Evolutionary conservation across 2,888 invertebrate genomes (phyloP), one percentile per base, ranked within the genome.

Genomic region (Ceratothoa steindachneri): DNA sequence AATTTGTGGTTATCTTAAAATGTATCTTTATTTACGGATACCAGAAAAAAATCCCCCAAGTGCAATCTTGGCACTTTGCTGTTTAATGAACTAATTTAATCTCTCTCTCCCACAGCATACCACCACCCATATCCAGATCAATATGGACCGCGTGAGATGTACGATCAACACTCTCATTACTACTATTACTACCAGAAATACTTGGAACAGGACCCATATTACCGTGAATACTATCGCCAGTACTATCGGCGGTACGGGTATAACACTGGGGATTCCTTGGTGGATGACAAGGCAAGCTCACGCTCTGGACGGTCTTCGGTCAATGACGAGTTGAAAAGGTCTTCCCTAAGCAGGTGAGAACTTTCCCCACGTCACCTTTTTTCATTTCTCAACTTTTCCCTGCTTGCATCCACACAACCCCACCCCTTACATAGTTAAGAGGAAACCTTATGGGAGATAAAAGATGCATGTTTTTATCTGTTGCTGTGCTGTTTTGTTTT

Each of bases 291-390:
- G 80, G 91, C 89, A 79, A 91, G 91, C 81, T 91, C 91, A 71
- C 92, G 92, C 86, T 93, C 93, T 22, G 93, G 93, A 66, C 88
- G 92, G 81, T 92, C 92, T 85, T 92, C 92, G 77, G 89, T 90
- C 81, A 90, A 90, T 83, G 91, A 90, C 60, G 78, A 78, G 31
- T 68, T 75, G 15, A 75, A 78, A 69, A 78, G 75, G 71, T 70
- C 75, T 71, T 69, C 78, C 19, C 75, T 71, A 69, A 75, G 73
- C 73, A 60, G 60, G 60, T 60, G 24, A 60, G 19, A 41, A 15
- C 41, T 5, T 15, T 41, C 15, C 41, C 41, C 41, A 5, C 41
- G 15, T 41, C 41, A 15, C 41, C 41, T 41, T 41, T 41, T 41
- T 15, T 41, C 15, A 15, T 41, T 15, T 41, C 15, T 5, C 41